A percentile compares a stretch with the other conserved stretches of the same genome.
Evolutionary conservation across 2,113 vertebrate genomes (phyloP).

Genomic region (Pogonocichla stellata): DNA sequence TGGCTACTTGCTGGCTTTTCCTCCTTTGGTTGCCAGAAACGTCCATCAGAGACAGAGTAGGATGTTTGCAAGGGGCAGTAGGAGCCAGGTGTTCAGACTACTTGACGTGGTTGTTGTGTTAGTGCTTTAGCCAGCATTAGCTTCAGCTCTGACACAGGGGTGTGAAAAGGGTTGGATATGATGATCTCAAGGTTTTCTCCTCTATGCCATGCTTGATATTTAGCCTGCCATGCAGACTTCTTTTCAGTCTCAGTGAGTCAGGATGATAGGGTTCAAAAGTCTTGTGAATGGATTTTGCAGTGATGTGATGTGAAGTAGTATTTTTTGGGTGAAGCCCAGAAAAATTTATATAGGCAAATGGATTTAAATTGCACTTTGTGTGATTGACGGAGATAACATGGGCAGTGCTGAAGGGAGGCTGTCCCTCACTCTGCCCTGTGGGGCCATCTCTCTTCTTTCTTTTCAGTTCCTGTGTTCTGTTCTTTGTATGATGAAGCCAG

Average conservation of each 20-base stretch:
- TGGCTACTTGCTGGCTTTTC: not conserved
- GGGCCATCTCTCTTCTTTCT: accelerated
- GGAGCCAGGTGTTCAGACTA: not conserved
- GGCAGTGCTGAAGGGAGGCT: not conserved
- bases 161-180: not conserved
- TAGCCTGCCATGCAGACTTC: not conserved
- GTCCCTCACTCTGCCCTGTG: not conserved
- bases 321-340: not conserved
- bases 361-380: not conserved
- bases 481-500: not conserved
- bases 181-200: not conserved
- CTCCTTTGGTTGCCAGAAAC: not conserved
- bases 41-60: not conserved
- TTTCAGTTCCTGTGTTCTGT: not conserved
- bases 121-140: not conserved
- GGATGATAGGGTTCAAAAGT: not conserved
- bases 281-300: not conserved
- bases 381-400: not conserved
- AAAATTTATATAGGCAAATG: not conserved
- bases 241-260: not conserved
- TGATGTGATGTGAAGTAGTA: not conserved
- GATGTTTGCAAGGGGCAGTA: not conserved
- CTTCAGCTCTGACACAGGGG: not conserved
- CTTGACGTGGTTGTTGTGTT: not conserved
- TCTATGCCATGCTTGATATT: not conserved